Percentiles rank a stretch among this genome's conserved stretches.
Conservation (phyloP, 2,113 vertebrate species). For the Drymodes brunneopygia region DNA sequence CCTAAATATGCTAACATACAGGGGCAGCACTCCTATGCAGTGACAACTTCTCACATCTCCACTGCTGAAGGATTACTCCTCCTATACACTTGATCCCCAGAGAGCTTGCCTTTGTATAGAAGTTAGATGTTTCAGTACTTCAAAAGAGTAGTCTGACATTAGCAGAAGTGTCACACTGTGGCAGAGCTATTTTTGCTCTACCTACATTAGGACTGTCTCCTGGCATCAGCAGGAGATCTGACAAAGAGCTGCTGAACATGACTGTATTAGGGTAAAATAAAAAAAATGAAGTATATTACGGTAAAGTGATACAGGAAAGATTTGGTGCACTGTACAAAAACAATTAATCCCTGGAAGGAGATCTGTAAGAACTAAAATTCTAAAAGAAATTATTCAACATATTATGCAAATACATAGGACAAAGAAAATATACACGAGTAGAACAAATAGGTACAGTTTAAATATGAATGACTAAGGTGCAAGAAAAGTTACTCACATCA, state of each 20-base stretch:
- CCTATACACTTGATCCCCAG: neutral
- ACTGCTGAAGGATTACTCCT: neutral
- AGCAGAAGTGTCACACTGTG: neutral
- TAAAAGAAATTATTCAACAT: neutral
- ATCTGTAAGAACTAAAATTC: neutral
- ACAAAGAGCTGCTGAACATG: neutral
- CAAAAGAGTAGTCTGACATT: constrained; percentile 8
- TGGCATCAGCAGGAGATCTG: neutral
- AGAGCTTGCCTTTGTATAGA: neutral
- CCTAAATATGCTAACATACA: neutral
- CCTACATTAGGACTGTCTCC: neutral
- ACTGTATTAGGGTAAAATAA: neutral
- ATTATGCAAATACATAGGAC: neutral
- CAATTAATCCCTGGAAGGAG: neutral
- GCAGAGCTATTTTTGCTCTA: constrained; percentile 9
- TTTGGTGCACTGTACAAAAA: neutral
- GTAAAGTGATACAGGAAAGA: neutral
- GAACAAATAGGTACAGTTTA: neutral
- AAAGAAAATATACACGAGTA: neutral
- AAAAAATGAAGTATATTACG: neutral
- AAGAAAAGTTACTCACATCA: neutral
- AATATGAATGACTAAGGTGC: neutral
- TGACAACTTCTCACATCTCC: neutral
- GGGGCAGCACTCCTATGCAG: neutral
- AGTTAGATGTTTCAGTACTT: neutral